Evolutionary conservation across 2,113 vertebrate genomes (phyloP).

Genomic region (Synodontis membranacea): DNA sequence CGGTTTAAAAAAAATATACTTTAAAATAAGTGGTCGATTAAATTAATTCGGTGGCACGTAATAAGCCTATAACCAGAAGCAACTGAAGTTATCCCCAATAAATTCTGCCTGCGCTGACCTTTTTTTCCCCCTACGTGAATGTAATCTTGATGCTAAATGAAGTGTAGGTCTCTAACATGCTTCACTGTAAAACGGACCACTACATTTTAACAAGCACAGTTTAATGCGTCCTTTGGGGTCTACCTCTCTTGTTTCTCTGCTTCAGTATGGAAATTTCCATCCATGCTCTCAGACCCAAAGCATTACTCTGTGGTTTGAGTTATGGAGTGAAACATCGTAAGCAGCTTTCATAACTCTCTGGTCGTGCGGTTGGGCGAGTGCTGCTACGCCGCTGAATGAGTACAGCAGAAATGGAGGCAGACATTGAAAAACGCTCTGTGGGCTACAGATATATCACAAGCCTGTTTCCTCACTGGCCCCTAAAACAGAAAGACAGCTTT

Average conservation of each 20-base stretch:
- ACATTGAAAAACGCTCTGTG: constrained; percentile 1
- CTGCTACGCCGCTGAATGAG: background rate
- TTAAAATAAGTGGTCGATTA: background rate
- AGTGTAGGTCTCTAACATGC: background rate
- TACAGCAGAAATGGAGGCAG: background rate
- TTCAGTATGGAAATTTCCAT: constrained; percentile 38
- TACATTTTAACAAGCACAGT: constrained; percentile 24
- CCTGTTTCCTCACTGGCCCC: constrained; percentile 21
- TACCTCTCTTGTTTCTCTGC: background rate
- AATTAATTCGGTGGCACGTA: background rate
- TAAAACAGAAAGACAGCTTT: constrained; percentile 47
- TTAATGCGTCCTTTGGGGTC: background rate
- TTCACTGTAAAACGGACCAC: constrained; percentile 23
- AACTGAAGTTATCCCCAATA: background rate
- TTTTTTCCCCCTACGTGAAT: background rate
- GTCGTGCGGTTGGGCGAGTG: background rate
- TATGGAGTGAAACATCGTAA: constrained; percentile 4
- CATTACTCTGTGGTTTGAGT: constrained; percentile 1
- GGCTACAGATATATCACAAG: constrained; percentile 42
- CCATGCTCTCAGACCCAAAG: background rate
- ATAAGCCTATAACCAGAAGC: background rate
- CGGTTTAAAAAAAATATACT: background rate
- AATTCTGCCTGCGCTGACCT: background rate
- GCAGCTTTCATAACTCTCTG: constrained; percentile 21
- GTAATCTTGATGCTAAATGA: background rate